Percentiles rank a stretch among this genome's conserved stretches.
These are phyloP conservation scores for Menidia menidia DNA, from an alignment of 2,797 vertebrate species.

Conservation along the genomic window DNA sequence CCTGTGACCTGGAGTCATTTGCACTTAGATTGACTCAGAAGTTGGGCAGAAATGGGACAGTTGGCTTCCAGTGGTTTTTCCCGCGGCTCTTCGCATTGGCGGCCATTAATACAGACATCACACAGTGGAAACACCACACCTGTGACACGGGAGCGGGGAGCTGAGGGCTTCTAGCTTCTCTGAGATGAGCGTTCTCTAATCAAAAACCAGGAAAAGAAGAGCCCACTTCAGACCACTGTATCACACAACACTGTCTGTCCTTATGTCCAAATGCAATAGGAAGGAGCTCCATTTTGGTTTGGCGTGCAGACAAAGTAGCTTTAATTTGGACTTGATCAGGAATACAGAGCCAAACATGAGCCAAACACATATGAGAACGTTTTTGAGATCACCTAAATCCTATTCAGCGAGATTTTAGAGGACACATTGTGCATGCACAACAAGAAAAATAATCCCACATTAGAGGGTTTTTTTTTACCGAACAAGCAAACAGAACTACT, in stretches of 20 bases:
- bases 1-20: constrained; percentile 80
- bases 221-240: constrained; percentile 52
- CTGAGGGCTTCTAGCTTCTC: constrained; percentile 62
- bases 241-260: constrained; percentile 56
- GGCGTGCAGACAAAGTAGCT: constrained; percentile 55
- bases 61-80: constrained; percentile 54
- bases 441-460: constrained; percentile 74
- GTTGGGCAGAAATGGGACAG: constrained; percentile 77
- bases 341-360: constrained; percentile 50
- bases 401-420: constrained; percentile 62
- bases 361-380: constrained; percentile 65
- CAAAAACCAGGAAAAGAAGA: constrained; percentile 64
- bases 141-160: constrained; percentile 60
- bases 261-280: constrained; percentile 46
- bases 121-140: constrained; percentile 66
- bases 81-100: constrained; percentile 50
- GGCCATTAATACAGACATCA: constrained; percentile 77
- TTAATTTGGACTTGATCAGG: constrained; percentile 69
- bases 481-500: constrained; percentile 76
- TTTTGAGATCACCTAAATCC: constrained; percentile 57
- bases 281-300: constrained; percentile 63
- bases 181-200: constrained; percentile 56
- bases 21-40: constrained; percentile 83
- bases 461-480: constrained; percentile 66
- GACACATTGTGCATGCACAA: constrained; percentile 69